Conservation (phyloP, 1,140 invertebrate species). For the Pachypsylla venusta region DNA sequence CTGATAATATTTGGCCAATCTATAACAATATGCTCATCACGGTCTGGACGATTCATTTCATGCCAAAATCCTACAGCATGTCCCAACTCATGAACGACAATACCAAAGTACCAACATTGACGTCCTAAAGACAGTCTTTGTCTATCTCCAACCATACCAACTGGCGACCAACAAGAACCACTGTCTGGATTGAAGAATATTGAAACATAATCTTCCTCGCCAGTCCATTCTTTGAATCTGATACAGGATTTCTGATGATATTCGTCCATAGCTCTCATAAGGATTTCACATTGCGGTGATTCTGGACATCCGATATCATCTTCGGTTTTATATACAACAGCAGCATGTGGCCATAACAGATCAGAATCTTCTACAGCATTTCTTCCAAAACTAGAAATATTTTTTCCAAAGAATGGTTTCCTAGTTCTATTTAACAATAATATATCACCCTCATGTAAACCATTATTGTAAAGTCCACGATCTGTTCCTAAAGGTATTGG, state of each 20-base stretch:
- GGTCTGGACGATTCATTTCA: conserved; percentile 32
- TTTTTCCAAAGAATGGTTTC: no score
- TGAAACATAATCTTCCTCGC: conserved; percentile 23
- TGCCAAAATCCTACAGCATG: conserved; percentile 33
- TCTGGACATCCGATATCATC: conserved; percentile 26
- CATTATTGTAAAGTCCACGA: not conserved
- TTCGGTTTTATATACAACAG: conserved; percentile 23
- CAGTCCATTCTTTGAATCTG: conserved; percentile 28
- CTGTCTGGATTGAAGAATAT: conserved; percentile 27
- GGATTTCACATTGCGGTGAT: conserved; percentile 26
- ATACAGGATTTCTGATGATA: conserved; percentile 26
- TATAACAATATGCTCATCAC: conserved; percentile 30
- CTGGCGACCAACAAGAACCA: conserved; percentile 30
- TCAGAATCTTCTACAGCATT: conserved; percentile 22
- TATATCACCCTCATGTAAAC: not conserved
- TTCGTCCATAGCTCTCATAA: conserved; percentile 27
- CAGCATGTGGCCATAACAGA: conserved; percentile 24
- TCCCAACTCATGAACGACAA: conserved; percentile 31
- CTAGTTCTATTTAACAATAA: not conserved
- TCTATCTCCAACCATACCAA: conserved; percentile 25
- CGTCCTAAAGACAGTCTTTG: conserved; percentile 29
- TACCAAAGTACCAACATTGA: conserved; percentile 29
- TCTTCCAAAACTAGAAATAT: conserved; percentile 9
- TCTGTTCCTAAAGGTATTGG: not conserved
- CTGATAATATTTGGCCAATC: conserved; percentile 28